Evolutionary conservation across 2,888 invertebrate genomes (phyloP).

Genomic region (Miltochrista miniata): DNA sequence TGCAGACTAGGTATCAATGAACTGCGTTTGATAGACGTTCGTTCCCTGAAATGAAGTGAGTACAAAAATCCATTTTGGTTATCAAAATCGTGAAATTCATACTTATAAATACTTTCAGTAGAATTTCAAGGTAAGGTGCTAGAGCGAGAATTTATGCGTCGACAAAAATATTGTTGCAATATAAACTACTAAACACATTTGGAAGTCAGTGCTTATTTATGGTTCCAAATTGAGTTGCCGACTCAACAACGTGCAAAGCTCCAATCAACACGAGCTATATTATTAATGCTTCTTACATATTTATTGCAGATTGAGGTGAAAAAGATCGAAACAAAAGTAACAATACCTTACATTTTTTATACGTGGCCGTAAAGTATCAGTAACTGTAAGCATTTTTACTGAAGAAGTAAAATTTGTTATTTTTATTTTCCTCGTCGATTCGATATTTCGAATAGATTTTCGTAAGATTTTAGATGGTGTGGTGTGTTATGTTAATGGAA

Average conservation of each 20-base stretch:
- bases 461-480: too few relatives aligned
- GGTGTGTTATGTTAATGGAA: too few relatives aligned
- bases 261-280: conserved; percentile 29
- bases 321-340: conserved; percentile 10
- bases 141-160: conserved; percentile 23
- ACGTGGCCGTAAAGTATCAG: conserved; percentile 1
- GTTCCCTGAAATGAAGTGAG: too few relatives aligned
- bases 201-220: conserved; percentile 58
- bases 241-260: conserved; percentile 36
- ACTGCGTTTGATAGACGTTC: too few relatives aligned
- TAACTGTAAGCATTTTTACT: background rate
- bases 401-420: background rate
- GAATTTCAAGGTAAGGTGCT: conserved; percentile 4
- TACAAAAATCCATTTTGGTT: too few relatives aligned
- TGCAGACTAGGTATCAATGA: too few relatives aligned
- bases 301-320: conserved; percentile 18
- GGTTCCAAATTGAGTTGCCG: conserved; percentile 31
- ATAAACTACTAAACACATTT: conserved; percentile 40
- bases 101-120: conserved; percentile 4
- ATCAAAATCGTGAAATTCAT: too few relatives aligned
- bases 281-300: conserved; percentile 34
- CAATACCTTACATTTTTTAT: conserved; percentile 11
- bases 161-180: conserved; percentile 32
- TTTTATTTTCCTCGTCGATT: too few relatives aligned
- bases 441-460: too few relatives aligned